These are phyloP conservation scores for Hoplodrina blanda DNA, from an alignment of 2,888 invertebrate species.

Conservation along the genomic window DNA sequence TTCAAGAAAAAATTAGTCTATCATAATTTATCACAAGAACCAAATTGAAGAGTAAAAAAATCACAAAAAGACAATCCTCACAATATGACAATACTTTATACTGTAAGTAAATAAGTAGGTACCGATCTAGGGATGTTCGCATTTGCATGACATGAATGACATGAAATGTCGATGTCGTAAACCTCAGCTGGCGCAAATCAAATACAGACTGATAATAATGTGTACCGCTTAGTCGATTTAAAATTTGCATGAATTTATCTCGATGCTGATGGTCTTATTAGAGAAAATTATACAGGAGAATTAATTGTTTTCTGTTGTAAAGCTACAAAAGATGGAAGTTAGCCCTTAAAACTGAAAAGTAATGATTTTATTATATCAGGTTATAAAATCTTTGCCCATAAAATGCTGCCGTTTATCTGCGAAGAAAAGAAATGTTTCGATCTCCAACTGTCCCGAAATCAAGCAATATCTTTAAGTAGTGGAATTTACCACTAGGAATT, in stretches of 20 bases:
- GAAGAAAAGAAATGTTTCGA: too few species aligned
- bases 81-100: conserved; percentile 22
- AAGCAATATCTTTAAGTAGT: too few species aligned
- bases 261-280: not conserved
- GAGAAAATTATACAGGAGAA: too few species aligned
- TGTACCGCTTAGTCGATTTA: conserved; percentile 37
- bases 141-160: conserved; percentile 10
- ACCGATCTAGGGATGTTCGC: conserved; percentile 50
- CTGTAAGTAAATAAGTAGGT: not conserved
- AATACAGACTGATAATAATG: not conserved
- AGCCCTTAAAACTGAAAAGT: too few species aligned
- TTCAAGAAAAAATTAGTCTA: conserved; percentile 34
- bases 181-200: conserved; percentile 26
- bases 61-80: conserved; percentile 58
- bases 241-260: not conserved
- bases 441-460: too few species aligned
- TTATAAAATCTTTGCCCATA: too few species aligned
- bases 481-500: too few species aligned
- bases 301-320: too few species aligned
- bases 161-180: conserved; percentile 18
- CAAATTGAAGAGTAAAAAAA: conserved; percentile 44
- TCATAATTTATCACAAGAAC: conserved; percentile 33
- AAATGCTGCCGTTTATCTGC: too few species aligned
- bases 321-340: too few species aligned
- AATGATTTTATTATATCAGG: too few species aligned